Evolutionary conservation across 2,797 vertebrate species (phyloP).

Genomic region (Scomberomorus guttatus): DNA sequence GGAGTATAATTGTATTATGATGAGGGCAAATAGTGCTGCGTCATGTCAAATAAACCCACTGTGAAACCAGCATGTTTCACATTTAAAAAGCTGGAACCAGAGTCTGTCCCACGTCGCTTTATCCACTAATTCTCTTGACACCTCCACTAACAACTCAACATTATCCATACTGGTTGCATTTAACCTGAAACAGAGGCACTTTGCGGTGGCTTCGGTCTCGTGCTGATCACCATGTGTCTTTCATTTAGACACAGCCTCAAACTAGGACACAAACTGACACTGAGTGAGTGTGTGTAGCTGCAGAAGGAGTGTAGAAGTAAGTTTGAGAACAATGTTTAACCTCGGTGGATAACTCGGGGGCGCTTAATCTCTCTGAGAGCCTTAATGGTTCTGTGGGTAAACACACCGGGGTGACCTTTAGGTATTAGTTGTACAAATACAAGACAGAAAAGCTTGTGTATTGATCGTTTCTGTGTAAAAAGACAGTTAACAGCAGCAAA

Average conservation of each 20-base stretch:
- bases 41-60: not conserved
- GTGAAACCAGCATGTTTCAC: too few relatives aligned
- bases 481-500: not conserved
- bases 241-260: conserved; percentile 53
- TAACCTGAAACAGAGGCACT: conserved; percentile 18
- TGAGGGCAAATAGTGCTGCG: not conserved
- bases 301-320: not conserved
- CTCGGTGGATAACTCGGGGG: not conserved
- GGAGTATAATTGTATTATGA: not conserved
- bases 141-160: not conserved
- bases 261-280: conserved; percentile 43
- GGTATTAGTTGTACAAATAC: conserved; percentile 4
- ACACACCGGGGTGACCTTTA: conserved; percentile 3
- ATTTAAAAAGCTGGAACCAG: not conserved
- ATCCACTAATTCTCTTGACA: not conserved
- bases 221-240: conserved; percentile 56
- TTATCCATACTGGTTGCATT: conserved; percentile 7
- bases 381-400: not conserved
- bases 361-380: conserved; percentile 1
- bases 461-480: conserved; percentile 6
- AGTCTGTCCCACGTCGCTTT: too few relatives aligned
- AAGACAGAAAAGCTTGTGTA: not conserved
- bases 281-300: conserved; percentile 13
- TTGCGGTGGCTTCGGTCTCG: conserved; percentile 28
- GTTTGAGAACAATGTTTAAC: not conserved